Percentiles rank a stretch among this genome's conserved stretches.
Evolutionary conservation across 2,797 vertebrate species (phyloP).

Genomic region (Alcedo quadribrachys): DNA sequence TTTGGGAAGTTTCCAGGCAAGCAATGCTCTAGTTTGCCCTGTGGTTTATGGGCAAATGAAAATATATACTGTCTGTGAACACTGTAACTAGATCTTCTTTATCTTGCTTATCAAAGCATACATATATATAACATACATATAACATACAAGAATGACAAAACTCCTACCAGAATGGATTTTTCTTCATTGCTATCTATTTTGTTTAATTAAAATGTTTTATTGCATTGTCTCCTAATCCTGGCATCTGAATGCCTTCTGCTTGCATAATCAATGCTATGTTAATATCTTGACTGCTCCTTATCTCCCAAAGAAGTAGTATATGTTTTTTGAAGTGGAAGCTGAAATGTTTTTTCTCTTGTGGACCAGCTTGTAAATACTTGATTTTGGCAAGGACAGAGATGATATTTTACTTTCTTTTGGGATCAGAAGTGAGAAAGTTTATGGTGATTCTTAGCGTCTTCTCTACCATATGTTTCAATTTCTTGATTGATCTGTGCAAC

Average conservation of each 20-base stretch:
- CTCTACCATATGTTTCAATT: neutral
- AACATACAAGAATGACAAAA: neutral
- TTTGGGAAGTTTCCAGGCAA: slow-evolving; percentile 31
- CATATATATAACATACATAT: too few relatives aligned
- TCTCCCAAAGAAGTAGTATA: neutral
- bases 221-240: neutral
- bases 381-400: neutral
- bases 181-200: neutral
- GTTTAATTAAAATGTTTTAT: neutral
- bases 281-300: neutral
- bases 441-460: neutral
- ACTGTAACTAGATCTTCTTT: neutral
- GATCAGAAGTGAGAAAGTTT: neutral
- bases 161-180: neutral
- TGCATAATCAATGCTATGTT: neutral
- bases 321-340: neutral
- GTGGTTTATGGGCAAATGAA: neutral
- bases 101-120: neutral
- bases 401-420: neutral
- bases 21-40: neutral
- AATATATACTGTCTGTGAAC: neutral
- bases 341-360: neutral
- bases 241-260: neutral
- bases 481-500: neutral
- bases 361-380: neutral